Conservation (phyloP, 2,797 vertebrate genomes). For the Aldrovandia affinis region DNA sequence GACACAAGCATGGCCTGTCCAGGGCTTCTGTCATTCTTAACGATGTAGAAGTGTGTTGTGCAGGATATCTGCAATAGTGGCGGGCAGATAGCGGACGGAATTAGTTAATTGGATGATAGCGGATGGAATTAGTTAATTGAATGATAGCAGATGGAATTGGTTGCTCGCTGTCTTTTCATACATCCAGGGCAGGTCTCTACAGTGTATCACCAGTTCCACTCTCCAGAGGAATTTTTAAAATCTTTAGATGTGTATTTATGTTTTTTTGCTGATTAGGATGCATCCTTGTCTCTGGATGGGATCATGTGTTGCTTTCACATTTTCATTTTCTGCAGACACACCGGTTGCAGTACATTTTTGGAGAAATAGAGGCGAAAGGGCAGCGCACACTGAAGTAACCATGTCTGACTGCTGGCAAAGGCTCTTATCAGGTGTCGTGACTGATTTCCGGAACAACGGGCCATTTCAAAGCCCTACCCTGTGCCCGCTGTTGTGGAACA, state of each 20-base stretch:
- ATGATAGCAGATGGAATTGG: too few relatives aligned
- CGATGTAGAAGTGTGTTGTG: not conserved
- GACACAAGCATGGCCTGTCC: not conserved
- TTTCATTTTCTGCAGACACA: not conserved
- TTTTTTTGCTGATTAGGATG: not conserved
- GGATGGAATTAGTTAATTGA: too few relatives aligned
- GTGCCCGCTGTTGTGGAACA: not conserved
- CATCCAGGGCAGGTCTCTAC: not conserved
- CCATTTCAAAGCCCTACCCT: conserved; percentile 30
- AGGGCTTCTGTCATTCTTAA: not conserved
- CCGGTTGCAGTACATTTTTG: conserved; percentile 27
- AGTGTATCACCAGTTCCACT: not conserved
- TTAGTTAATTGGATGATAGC: too few relatives aligned
- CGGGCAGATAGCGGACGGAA: too few relatives aligned
- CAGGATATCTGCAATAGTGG: not conserved
- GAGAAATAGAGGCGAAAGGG: conserved; percentile 29
- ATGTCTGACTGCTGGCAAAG: not conserved
- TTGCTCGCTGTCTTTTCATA: not conserved
- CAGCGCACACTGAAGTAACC: conserved; percentile 6
- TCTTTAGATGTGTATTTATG: not conserved
- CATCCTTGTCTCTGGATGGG: not conserved
- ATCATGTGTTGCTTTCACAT: not conserved
- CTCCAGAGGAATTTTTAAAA: not conserved
- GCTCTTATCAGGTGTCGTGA: conserved; percentile 40
- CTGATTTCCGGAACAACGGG: conserved; percentile 36